Evolutionary conservation across 2,888 invertebrate genomes (phyloP), one percentile per base, ranked within the genome.

Genomic region (Coenonympha arcania): DNA sequence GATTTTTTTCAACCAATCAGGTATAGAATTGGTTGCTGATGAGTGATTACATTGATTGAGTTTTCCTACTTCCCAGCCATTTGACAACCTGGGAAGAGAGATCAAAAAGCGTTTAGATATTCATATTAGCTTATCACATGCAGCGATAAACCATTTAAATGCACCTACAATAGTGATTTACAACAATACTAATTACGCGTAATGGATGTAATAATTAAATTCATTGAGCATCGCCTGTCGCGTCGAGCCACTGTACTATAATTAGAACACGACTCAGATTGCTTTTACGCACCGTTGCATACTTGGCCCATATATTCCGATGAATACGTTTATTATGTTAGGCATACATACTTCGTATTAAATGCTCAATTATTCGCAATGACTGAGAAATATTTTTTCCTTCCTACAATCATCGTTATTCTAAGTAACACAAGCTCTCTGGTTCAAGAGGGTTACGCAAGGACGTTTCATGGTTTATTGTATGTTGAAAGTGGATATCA

Each of bases 261-360:
- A 76, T 76, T 78, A 76, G 73, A 73, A 51, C 62, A 61, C 68
- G 71, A 65, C 61, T 76, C 76, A 69, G 69, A 73, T 75, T 70
- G 72, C 73, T 67, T 69, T 66, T 71, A 71, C 69, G 72, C 69
- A 68, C 72, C 72, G 64, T 56, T 61, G 73, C 75, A 73, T 72
- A 69, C 73, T 74, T 76, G 76, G 63, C 73, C 76, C 68, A 77
- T 76, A 76, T 77, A 68, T 52, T 52, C 30, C 47, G 39, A 55
- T 52, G 49, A 47, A 55, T 44, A 52, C 26, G 34, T 30, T 46
- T 47, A 52, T 52, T 55, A 52, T 52, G 39, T 49, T 49, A 33
- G 9, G 26, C 42, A 24, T 36, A 47, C 34, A 30, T 52, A 45
- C 36, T 45, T 54, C 46, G 30, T 47, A 50, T 31, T 44, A 48